Percentiles rank a stretch among this genome's conserved stretches.
Conservation (phyloP, 2,888 invertebrate genomes). For the Polymixis lichenea region DNA sequence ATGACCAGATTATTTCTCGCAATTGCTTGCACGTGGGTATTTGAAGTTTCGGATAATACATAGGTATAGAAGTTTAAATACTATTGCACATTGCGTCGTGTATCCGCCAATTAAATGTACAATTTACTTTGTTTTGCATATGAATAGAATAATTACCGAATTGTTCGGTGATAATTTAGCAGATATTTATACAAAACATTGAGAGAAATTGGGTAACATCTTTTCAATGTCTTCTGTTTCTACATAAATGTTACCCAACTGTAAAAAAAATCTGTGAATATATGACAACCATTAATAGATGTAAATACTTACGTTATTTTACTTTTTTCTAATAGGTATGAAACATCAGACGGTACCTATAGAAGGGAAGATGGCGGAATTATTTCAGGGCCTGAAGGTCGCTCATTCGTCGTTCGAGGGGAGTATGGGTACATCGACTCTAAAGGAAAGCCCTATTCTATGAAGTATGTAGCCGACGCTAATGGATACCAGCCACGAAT, state of each 20-base stretch:
- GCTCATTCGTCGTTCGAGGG: slow-evolving; percentile 79
- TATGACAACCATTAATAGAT: background rate
- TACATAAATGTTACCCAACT: background rate
- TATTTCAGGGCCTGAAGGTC: slow-evolving; percentile 67
- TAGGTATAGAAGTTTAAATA: slow-evolving; percentile 5
- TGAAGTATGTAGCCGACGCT: slow-evolving; percentile 91
- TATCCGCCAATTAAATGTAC: slow-evolving; percentile 37
- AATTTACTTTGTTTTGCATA: slow-evolving; percentile 42
- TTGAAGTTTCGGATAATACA: background rate
- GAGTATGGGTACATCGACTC: slow-evolving; percentile 90
- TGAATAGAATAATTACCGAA: slow-evolving; percentile 17
- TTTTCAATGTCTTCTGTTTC: background rate
- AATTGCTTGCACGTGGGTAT: slow-evolving; percentile 7
- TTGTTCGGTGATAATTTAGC: slow-evolving; percentile 16
- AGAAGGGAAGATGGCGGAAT: slow-evolving; percentile 88
- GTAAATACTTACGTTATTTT: background rate
- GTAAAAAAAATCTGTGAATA: background rate
- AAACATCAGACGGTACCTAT: slow-evolving; percentile 88
- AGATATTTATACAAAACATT: slow-evolving; percentile 21
- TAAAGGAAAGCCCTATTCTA: slow-evolving; percentile 80
- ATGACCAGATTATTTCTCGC: slow-evolving; percentile 17
- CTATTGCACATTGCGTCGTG: slow-evolving; percentile 15
- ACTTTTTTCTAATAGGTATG: slow-evolving; percentile 75
- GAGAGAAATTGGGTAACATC: slow-evolving; percentile 12
- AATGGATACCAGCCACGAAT: slow-evolving; percentile 87